Base-by-base conservation (phyloP, 2,797 vertebrate genomes). In the Thunnus albacares region DNA sequence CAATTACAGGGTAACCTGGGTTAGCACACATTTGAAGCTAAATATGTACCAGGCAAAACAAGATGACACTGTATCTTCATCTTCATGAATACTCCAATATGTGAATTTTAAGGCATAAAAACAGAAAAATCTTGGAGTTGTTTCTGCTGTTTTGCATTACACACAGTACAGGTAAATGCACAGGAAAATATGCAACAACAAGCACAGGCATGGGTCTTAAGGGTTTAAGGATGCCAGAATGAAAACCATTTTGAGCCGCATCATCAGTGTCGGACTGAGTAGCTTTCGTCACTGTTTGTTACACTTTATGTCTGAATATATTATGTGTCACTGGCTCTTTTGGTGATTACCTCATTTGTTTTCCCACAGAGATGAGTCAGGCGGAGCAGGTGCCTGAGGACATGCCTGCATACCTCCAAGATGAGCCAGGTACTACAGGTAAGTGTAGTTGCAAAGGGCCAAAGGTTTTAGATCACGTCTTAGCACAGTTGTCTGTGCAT, bases 351-450 rank as follows among this genome's bases (percentile, higher is more conserved):
- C 28, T 72, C 2, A 17, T 84, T 75, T 88, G 0, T 80, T 66
- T 20, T 68, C 22, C 84, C 85, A 93, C 96, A 96, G 93, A 91
- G 90, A 98, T 99, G 97, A 98, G 96, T 93, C 95, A 97, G 94
- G 94, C 74, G 0, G 97, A 97, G 89, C 96, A 96, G 92, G 95
- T 90, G 88, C 95, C 96, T 75, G 94, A 96, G 81, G 97, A 97
- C 77, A 83, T 96, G 62, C 95, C 97, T 82, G 93, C 96, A 58
- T 97, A 96, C 80, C 92, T 97, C 80, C 94, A 93, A 24, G 96
- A 98, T 85, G 97, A 97, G 70, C 94, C 96, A 78, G 93, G 90
- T 88, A 92, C 96, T 93, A 95, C 96, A 91, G 93, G 94, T 93
- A 77, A 65, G 51, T 71, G 60, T 20, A n/a, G 58, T 30, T 30